Evolutionary conservation across 1,140 invertebrate species (phyloP).

Genomic region (Orchestia grillus): DNA sequence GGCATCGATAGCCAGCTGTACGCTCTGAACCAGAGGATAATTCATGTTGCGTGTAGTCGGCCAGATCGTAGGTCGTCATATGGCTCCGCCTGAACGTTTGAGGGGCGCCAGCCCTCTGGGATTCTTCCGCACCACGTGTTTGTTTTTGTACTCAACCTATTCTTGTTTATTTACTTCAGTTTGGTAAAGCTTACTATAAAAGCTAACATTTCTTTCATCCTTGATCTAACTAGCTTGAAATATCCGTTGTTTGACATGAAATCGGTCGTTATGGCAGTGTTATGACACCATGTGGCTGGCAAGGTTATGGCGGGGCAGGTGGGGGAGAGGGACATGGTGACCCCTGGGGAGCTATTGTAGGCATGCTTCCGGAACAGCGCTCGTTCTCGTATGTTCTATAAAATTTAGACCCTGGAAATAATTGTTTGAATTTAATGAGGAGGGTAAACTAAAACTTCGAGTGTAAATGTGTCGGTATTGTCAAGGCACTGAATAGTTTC

Average conservation of each 20-base stretch:
- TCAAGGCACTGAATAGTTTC: not conserved
- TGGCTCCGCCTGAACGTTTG: not conserved
- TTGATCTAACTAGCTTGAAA: not conserved
- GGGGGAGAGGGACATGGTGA: not conserved
- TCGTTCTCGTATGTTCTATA: not conserved
- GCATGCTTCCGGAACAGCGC: constrained; percentile 14
- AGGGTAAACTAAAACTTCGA: not conserved
- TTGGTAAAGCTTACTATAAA: not conserved
- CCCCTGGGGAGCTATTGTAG: not conserved
- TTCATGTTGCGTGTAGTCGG: not conserved
- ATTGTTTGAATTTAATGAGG: not conserved
- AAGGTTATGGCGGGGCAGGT: constrained; percentile 14
- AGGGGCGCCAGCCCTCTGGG: not conserved
- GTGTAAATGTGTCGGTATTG: not conserved
- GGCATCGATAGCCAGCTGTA: not conserved
- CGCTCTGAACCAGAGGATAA: not conserved
- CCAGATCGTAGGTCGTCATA: not conserved
- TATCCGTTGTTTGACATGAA: not conserved
- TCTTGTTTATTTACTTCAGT: not conserved
- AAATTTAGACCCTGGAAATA: not conserved
- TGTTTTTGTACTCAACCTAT: not conserved
- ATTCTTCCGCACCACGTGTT: constrained; percentile 47
- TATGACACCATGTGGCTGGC: constrained; percentile 11
- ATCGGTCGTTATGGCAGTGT: not conserved
- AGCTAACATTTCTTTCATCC: not conserved